Conservation (phyloP, 2,888 invertebrate genomes). For the Mantis religiosa region DNA sequence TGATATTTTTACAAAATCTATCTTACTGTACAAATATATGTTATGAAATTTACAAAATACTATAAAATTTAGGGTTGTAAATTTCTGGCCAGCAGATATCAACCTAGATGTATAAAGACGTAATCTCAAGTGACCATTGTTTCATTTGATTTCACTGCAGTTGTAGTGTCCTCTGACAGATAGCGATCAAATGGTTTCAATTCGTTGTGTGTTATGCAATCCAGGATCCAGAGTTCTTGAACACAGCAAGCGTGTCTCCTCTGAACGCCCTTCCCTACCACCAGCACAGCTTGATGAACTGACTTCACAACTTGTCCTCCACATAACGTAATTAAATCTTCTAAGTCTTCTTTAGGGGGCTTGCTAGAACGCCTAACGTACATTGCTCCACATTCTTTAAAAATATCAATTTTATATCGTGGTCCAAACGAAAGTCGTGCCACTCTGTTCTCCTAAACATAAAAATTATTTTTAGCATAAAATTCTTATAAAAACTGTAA, state of each 20-base stretch:
- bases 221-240: slow-evolving; percentile 59
- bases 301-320: slow-evolving; percentile 52
- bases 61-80: neutral
- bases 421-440: slow-evolving; percentile 53
- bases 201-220: slow-evolving; percentile 56
- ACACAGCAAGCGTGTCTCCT: slow-evolving; percentile 45
- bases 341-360: slow-evolving; percentile 51
- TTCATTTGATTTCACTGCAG: neutral
- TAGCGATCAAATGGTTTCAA: slow-evolving; percentile 49
- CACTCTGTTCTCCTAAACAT: slow-evolving; percentile 44
- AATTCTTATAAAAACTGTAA: too few species aligned
- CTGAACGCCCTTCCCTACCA: slow-evolving; percentile 47
- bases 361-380: slow-evolving; percentile 50
- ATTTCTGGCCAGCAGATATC: neutral
- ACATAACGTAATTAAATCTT: slow-evolving; percentile 55
- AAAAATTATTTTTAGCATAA: neutral
- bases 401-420: slow-evolving; percentile 55
- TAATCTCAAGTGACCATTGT: neutral
- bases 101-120: neutral
- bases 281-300: slow-evolving; percentile 49
- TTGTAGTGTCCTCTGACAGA: slow-evolving; percentile 25
- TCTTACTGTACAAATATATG: too few species aligned
- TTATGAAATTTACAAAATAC: too few species aligned
- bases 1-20: too few species aligned
- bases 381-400: slow-evolving; percentile 54